Evolutionary conservation across 1,140 invertebrate genomes (phyloP), one percentile per base, ranked within the genome.

Genomic region (Eufriesea mexicana): DNA sequence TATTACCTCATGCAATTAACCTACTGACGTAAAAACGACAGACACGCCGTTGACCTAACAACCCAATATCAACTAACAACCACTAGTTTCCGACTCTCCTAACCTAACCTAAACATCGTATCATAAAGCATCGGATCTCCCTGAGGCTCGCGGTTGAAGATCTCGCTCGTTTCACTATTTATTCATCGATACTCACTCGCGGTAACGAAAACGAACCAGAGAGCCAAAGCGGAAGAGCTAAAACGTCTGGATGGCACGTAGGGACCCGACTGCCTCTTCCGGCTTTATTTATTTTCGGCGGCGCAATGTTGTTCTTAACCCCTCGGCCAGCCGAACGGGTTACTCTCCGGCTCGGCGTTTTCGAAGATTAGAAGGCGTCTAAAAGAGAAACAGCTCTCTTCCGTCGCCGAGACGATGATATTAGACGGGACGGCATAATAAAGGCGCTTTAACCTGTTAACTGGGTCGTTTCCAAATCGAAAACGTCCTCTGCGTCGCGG

Each of bases 271-370:
- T 61, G 59, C n/a, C 70, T 66, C 25, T 70, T 80, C 42, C 42
- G 16, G 67, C 71, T 77, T 86, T 88, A 76, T 86, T 87, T 86
- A 84, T 88, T 84, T 88, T 86, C 35, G 73, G 49, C 81, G 59
- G 23, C 76, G 18, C 55, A 16, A 76, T 78, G 68, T 84, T 84
- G 76, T 62, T 81, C 73, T 67, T 83, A 79, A 73, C 59, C 45
- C 68, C 71, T 79, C 62, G 79, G 8, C 35, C 62, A n/a, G 54
- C 8, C 18, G 45, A 82, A 68, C 80, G 62, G 54, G 62, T 73
- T 71, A 79, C 25, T 66, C 5, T 35, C 35, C 4, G 1, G 42
- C 35, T 68, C 61, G 62, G 80, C 18, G 20, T 68, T 77, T 68
- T 28, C 61, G 57, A 66, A 57, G 80, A 82, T 73, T 79, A 79